A percentile compares a stretch with the other conserved stretches of the same genome.
These are phyloP conservation scores for Mactra quadrangularis DNA, from an alignment of 1,140 invertebrate genomes.

Conservation along the genomic window DNA sequence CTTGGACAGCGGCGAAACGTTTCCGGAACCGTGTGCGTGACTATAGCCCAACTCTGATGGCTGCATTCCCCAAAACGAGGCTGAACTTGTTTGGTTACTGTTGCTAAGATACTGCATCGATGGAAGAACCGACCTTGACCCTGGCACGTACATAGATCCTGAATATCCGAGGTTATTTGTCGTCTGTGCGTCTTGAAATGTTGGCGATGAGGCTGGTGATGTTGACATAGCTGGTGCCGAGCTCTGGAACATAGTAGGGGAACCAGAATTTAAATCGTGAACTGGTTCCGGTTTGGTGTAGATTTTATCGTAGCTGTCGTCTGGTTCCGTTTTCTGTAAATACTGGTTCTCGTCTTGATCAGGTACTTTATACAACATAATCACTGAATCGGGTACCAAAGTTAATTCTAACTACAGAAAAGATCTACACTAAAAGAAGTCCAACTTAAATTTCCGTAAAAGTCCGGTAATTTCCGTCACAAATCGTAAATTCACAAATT, in stretches of 20 bases:
- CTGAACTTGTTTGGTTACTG: slow-evolving; percentile 31
- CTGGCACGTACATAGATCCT: slow-evolving; percentile 59
- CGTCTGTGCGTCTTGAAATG: slow-evolving; percentile 40
- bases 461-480: too few relatives aligned
- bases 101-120: slow-evolving; percentile 61
- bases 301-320: slow-evolving; percentile 50
- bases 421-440: neutral
- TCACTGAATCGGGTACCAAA: slow-evolving; percentile 11
- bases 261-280: slow-evolving; percentile 42
- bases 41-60: slow-evolving; percentile 40
- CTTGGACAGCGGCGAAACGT: slow-evolving; percentile 39
- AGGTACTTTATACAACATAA: slow-evolving; percentile 59
- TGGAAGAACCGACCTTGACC: slow-evolving; percentile 55
- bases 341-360: slow-evolving; percentile 51
- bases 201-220: slow-evolving; percentile 32
- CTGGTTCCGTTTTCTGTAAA: slow-evolving; percentile 46
- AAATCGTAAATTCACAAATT: too few relatives aligned
- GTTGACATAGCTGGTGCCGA: slow-evolving; percentile 41
- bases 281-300: slow-evolving; percentile 41
- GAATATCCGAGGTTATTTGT: slow-evolving; percentile 55
- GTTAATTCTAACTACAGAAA: neutral
- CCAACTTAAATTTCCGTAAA: too few relatives aligned
- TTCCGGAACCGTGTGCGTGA: slow-evolving; percentile 13
- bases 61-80: slow-evolving; percentile 61
- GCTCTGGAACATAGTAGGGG: slow-evolving; percentile 52